Evolutionary conservation across 1,140 invertebrate species (phyloP), one percentile per base, ranked within the genome.

Genomic region (Drosophila varians): DNA sequence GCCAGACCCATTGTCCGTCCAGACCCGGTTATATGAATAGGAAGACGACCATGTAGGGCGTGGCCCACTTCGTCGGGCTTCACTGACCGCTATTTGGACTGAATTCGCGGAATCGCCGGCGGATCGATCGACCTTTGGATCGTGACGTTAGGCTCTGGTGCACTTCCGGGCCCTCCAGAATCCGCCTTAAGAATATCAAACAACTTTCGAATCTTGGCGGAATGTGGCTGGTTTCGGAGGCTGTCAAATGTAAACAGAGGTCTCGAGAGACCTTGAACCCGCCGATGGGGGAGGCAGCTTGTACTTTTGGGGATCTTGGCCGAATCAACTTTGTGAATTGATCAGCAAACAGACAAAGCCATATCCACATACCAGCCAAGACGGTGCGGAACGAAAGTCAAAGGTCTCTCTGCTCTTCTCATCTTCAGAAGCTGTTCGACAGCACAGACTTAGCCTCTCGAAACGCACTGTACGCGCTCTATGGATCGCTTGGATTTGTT

Each of bases 121-220:
- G n/a, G n/a, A n/a, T 42, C n/a, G 1, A 38, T 38, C 23, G 26
- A 48, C 46, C 46, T 48, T 66, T 66, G 53, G 40, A 42, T 42
- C 46, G 38, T 34, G 34, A 45, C 46, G 46, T 5, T 1, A 61
- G 48, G 36, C n/a, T 16, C 36, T 16, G 16, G 0, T 38, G 36
- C 36, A 38, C 16, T 80, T 80, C 77, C 77, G 77, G 57, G 25
- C 34, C n/a, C n/a, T n/a, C n/a, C n/a, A n/a, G n/a, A n/a, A n/a
- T n/a, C n/a, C n/a, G n/a, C n/a, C n/a, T n/a, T n/a, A n/a, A n/a
- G n/a, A n/a, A n/a, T n/a, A n/a, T n/a, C 64, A 66, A 53, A 66
- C 62, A 65, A 53, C 62, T 65, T 65, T 66, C 45, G 55, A 21
- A 25, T 42, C 14, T 23, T 12, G 0, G 4, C n/a, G n/a, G 18